Base-by-base conservation (phyloP, 2,888 invertebrate genomes). In the Nipponacmea schrenckii region DNA sequence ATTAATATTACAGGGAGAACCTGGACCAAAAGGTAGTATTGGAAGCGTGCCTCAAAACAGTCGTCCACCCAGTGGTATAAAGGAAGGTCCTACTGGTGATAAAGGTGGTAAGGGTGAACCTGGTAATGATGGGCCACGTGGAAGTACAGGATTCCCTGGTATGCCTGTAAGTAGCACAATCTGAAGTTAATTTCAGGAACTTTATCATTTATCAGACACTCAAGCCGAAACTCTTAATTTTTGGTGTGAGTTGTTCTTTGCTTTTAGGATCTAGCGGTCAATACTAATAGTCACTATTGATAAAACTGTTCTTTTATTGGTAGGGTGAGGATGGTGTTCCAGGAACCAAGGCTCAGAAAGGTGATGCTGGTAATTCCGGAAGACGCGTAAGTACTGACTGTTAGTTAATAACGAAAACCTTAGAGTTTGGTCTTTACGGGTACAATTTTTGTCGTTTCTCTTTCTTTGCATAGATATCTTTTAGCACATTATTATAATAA, bases 311-410 rank as follows among this genome's bases (percentile, higher is more conserved):
- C n/a, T n/a, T 39, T 39, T 39, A 0, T 5, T 7, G 39, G 39
- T 70, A 83, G 80, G 84, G 84, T 63, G 24, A 62, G 1, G 45
- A 69, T 12, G 82, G 82, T 26, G 69, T 71, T 14, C 14, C 68
- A 20, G 81, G 82, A 20, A 56, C 71, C 3, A 79, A 83, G 66
- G 86, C 85, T 7, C 80, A 73, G 15, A 81, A 80, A 56, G 68
- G 86, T 85, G 63, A 74, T 77, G 70, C 77, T 73, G 39, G 86
- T 84, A 24, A 73, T 77, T 15, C 71, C 76, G 15, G 85, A 84
- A 45, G 70, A 56, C 20, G 56, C 10, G 56, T 56, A 56, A 56
- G 56, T 24, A 39, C 39, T 39, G 39, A 39, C 5, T 31, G 31
- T 31, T 5, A 31, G 3, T 31, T 31, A 31, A 31, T 31, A 31